These are phyloP conservation scores for Torymus tubicola DNA, from an alignment of 2,888 invertebrate species.

Conservation along the genomic window DNA sequence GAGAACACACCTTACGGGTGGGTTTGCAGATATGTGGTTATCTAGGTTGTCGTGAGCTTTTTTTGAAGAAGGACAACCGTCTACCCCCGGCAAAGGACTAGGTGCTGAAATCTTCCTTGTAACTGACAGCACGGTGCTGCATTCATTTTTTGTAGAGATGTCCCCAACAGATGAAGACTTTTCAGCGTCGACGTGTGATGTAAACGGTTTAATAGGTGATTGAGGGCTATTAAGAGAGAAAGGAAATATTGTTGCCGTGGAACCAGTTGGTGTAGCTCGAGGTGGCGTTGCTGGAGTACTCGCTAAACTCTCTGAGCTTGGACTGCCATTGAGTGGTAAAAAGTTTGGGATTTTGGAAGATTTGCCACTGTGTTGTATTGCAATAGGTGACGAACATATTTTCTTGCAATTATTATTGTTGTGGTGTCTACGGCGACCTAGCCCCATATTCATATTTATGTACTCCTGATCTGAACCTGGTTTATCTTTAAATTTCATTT, in stretches of 20 bases:
- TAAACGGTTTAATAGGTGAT: constrained; percentile 79
- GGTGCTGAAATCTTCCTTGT: constrained; percentile 62
- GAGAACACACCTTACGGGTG: constrained; percentile 56
- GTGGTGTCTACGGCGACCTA: constrained; percentile 65
- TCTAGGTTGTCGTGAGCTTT: constrained; percentile 43
- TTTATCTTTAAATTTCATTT: constrained; percentile 80
- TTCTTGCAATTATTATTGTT: constrained; percentile 71
- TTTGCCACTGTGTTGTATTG: constrained; percentile 78
- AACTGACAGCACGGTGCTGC: constrained; percentile 50
- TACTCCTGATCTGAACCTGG: constrained; percentile 78
- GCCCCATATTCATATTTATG: constrained; percentile 78
- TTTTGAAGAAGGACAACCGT: constrained; percentile 51
- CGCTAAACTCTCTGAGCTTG: constrained; percentile 74
- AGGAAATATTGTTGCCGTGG: constrained; percentile 82
- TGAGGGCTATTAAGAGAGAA: constrained; percentile 83
- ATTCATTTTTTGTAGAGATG: constrained; percentile 31
- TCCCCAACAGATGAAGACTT: constrained; percentile 49
- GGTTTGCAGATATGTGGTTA: constrained; percentile 12
- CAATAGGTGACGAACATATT: constrained; percentile 81
- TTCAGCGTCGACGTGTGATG: constrained; percentile 57
- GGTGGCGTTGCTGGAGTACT: constrained; percentile 77
- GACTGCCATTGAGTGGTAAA: constrained; percentile 76
- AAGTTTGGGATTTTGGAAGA: constrained; percentile 63
- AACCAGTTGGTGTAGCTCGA: constrained; percentile 80
- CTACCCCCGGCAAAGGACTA: constrained; percentile 62